phyloP scores from a whole-genome alignment of 2,797 vertebrate species.

The Crenichthys baileyi region DNA sequence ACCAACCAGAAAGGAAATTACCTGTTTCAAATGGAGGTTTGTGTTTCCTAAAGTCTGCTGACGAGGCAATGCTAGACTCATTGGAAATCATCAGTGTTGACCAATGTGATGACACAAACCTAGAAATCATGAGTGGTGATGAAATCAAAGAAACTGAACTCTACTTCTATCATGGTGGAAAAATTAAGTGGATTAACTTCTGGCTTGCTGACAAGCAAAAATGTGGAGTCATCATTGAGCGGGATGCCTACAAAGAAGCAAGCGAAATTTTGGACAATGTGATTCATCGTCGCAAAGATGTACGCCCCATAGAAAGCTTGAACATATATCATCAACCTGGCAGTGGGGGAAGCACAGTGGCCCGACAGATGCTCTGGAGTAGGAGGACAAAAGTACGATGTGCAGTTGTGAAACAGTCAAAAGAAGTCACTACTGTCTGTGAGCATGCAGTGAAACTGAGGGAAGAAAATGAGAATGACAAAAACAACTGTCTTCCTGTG shows the following conservation, averaged over 20 bases:
- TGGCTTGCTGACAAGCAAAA: constrained; percentile 14
- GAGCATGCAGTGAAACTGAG: constrained; percentile 10
- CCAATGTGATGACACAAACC: not conserved
- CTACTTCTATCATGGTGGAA: constrained; percentile 50
- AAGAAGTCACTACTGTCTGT: not conserved
- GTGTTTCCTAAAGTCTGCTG: constrained; percentile 3
- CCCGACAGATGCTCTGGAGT: not conserved
- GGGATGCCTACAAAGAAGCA: not conserved
- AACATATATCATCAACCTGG: constrained; percentile 14
- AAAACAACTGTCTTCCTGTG: constrained; percentile 1
- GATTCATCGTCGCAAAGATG: not conserved
- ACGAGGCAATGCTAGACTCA: not conserved
- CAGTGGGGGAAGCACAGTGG: constrained; percentile 51
- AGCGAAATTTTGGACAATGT: not conserved
- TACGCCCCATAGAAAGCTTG: not conserved
- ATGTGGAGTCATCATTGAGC: not conserved
- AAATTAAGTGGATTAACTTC: constrained; percentile 51
- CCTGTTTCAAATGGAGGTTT: not conserved
- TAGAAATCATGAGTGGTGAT: not conserved
- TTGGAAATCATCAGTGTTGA: not conserved
- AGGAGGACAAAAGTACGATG: not conserved
- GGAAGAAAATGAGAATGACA: not conserved
- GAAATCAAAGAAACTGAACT: constrained; percentile 4
- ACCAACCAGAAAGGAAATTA: constrained; percentile 37
- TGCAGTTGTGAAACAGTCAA: constrained; percentile 6